Evolutionary conservation across 2,113 vertebrate species (phyloP).

Genomic region (Sakesphorus luctuosus): DNA sequence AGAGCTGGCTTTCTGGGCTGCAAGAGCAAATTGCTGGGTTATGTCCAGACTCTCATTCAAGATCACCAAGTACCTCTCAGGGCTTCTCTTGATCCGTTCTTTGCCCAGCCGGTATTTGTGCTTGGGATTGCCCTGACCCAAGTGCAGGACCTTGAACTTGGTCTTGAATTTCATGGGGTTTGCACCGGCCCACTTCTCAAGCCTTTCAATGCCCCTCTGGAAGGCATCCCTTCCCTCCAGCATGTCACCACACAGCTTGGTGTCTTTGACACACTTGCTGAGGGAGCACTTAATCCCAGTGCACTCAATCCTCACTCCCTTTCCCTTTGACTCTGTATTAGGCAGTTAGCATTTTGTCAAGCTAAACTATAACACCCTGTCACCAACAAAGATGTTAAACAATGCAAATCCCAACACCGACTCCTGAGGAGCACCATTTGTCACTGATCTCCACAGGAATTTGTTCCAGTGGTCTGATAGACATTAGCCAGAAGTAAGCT

Average conservation of each 20-base stretch:
- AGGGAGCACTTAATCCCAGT: neutral
- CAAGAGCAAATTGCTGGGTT: neutral
- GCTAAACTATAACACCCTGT: too few species aligned
- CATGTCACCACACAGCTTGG: accelerated
- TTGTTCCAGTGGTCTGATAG: neutral
- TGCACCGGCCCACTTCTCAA: neutral
- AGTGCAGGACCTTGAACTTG: neutral
- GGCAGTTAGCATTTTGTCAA: too few species aligned
- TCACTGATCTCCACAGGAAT: neutral
- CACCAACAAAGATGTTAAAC: neutral
- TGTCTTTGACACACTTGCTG: accelerated
- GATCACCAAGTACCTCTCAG: neutral
- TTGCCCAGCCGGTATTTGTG: neutral
- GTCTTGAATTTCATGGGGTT: neutral
- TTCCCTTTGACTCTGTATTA: too few species aligned
- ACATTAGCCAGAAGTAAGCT: accelerated
- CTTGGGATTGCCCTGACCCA: neutral
- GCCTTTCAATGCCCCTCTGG: neutral
- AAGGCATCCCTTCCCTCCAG: neutral
- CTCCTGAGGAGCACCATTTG: accelerated
- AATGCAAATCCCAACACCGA: accelerated
- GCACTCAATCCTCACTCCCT: too few species aligned
- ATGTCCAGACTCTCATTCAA: neutral
- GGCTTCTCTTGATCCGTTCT: neutral
- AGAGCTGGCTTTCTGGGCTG: accelerated